A percentile compares a stretch with the other conserved stretches of the same genome.
phyloP scores from a whole-genome alignment of 2,888 invertebrate species.

The Neoascia interrupta region DNA sequence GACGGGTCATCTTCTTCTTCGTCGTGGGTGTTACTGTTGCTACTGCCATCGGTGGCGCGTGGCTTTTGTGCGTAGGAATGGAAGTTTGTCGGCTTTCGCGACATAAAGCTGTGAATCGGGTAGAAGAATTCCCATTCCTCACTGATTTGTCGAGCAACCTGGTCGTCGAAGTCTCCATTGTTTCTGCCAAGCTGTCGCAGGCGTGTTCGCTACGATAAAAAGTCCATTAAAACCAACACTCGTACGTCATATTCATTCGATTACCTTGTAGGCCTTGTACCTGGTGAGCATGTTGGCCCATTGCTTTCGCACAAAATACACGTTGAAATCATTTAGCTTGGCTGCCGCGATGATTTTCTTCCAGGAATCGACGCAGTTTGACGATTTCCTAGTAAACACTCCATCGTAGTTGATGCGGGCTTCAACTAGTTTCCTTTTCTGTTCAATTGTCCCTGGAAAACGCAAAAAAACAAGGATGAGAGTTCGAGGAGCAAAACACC shows the following conservation, averaged over 20 bases:
- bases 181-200: conserved; percentile 57
- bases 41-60: conserved; percentile 10
- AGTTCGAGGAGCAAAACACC: background rate
- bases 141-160: conserved; percentile 71
- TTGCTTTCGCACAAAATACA: conserved; percentile 76
- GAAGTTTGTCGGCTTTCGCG: conserved; percentile 76
- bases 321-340: conserved; percentile 75
- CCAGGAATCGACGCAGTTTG: conserved; percentile 75
- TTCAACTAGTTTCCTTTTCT: conserved; percentile 75
- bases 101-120: conserved; percentile 76
- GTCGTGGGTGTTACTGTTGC: conserved; percentile 9
- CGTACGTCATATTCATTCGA: background rate
- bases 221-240: background rate
- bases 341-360: conserved; percentile 75
- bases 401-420: conserved; percentile 75
- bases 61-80: conserved; percentile 76
- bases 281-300: conserved; percentile 76
- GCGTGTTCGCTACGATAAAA: conserved; percentile 68
- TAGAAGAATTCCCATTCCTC: conserved; percentile 78
- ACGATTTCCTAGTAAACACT: conserved; percentile 74
- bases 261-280: conserved; percentile 77
- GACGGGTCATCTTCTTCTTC: background rate
- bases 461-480: background rate
- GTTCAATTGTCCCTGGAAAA: conserved; percentile 75
- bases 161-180: conserved; percentile 66